Percentiles rank a stretch among this genome's conserved stretches.
Conservation (phyloP, 2,888 invertebrate genomes). For the Carpatolechia fugitivella region DNA sequence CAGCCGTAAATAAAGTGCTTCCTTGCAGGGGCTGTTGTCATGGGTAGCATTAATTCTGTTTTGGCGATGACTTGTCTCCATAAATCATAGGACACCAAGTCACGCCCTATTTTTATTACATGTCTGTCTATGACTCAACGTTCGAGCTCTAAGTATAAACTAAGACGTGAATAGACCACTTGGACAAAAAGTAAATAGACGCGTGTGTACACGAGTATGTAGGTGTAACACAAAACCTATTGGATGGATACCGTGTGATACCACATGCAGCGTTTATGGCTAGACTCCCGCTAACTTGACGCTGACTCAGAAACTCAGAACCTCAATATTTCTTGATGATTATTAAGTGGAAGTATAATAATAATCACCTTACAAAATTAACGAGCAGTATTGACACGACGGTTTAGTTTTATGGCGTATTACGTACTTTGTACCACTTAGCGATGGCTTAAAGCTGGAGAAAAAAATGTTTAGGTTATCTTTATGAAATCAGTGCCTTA, state of each 20-base stretch:
- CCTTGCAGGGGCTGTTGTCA: constrained; percentile 46
- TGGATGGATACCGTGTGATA: neutral
- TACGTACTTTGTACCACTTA: neutral
- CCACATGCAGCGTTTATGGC: constrained; percentile 3
- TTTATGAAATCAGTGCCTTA: neutral
- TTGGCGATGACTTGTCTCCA: constrained; percentile 39
- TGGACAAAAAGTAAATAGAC: neutral
- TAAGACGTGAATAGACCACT: constrained; percentile 1
- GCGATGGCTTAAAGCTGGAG: too few species aligned
- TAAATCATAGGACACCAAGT: constrained; percentile 40
- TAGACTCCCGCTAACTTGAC: constrained; percentile 8
- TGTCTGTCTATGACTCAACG: constrained; percentile 25
- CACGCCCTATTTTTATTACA: constrained; percentile 38
- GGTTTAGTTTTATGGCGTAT: neutral
- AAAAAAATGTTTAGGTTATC: neutral
- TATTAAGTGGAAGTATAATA: neutral
- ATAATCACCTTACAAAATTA: neutral
- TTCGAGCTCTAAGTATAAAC: constrained; percentile 1
- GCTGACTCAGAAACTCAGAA: neutral
- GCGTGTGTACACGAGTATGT: neutral
- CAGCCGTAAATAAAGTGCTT: constrained; percentile 44
- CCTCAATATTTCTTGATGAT: neutral
- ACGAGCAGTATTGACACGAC: neutral
- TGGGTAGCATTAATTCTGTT: constrained; percentile 49
- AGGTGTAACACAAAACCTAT: neutral